phyloP scores from a whole-genome alignment of 2,113 vertebrate species.

The Riparia riparia region DNA sequence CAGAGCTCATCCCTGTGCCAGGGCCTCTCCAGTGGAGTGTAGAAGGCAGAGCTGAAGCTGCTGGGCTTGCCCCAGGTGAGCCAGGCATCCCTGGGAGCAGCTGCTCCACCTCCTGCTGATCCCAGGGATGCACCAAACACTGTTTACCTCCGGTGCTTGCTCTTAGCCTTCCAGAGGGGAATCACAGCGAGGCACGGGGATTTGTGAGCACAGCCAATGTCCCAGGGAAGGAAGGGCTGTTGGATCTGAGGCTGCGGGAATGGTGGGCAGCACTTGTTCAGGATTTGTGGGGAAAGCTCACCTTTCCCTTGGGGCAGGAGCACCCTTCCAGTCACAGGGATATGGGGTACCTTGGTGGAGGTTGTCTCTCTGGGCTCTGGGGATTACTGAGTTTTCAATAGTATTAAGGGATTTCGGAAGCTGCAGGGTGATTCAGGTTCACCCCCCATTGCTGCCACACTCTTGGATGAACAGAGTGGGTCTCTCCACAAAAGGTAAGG shows the following conservation, averaged over 20 bases:
- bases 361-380: background rate
- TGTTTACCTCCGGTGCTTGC: background rate
- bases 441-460: background rate
- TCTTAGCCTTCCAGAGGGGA: background rate
- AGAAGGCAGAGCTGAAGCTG: background rate
- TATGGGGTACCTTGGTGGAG: background rate
- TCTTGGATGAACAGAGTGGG: background rate
- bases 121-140: background rate
- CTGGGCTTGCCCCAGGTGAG: background rate
- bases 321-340: background rate
- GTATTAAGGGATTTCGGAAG: background rate
- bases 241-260: accelerated
- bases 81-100: background rate
- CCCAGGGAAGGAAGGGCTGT: background rate
- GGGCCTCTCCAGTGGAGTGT: background rate
- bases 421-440: background rate
- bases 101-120: background rate
- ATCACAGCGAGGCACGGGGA: background rate
- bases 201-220: background rate
- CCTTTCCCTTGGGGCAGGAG: background rate
- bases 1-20: background rate
- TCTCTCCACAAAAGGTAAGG: background rate
- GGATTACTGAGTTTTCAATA: background rate
- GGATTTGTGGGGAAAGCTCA: background rate
- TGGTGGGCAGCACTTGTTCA: background rate